These are phyloP conservation scores for Pholis gunnellus DNA, from an alignment of 2,113 vertebrate species.

Conservation along the genomic window DNA sequence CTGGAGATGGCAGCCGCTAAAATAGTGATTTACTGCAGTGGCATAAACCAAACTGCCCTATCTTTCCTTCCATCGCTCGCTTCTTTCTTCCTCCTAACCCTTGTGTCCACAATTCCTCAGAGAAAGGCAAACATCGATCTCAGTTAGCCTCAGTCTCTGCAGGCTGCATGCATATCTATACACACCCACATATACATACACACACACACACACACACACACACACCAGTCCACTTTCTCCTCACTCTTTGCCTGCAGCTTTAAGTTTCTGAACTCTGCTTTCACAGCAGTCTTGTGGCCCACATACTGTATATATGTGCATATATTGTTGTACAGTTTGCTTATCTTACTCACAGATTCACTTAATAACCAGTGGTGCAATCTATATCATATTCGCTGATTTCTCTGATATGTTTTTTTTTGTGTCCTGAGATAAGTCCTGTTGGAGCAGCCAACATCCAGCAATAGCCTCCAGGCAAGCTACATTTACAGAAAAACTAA, in stretches of 20 bases:
- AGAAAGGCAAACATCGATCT: constrained; percentile 76
- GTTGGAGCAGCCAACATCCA: not conserved
- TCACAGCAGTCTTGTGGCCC: not conserved
- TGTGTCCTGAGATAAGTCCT: not conserved
- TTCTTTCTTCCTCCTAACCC: constrained; percentile 49
- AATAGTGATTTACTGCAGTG: constrained; percentile 74
- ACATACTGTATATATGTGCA: not conserved
- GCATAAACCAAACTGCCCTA: constrained; percentile 54
- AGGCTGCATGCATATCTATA: constrained; percentile 37
- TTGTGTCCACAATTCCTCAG: constrained; percentile 61
- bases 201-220: not conserved
- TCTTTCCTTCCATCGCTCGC: constrained; percentile 25
- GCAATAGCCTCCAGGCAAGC: not conserved
- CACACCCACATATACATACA: constrained; percentile 1
- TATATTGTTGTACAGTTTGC: not conserved
- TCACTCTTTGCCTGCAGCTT: constrained; percentile 33
- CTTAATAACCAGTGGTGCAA: not conserved
- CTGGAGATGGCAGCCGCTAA: constrained; percentile 56
- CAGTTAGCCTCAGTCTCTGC: constrained; percentile 67
- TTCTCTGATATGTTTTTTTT: not conserved
- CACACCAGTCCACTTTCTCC: not conserved
- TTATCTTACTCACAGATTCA: not conserved
- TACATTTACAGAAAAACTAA: not conserved
- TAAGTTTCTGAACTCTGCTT: constrained; percentile 33
- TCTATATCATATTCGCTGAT: not conserved